Conservation (phyloP, 2,888 invertebrate species). For the Dynastes hyllus region DNA sequence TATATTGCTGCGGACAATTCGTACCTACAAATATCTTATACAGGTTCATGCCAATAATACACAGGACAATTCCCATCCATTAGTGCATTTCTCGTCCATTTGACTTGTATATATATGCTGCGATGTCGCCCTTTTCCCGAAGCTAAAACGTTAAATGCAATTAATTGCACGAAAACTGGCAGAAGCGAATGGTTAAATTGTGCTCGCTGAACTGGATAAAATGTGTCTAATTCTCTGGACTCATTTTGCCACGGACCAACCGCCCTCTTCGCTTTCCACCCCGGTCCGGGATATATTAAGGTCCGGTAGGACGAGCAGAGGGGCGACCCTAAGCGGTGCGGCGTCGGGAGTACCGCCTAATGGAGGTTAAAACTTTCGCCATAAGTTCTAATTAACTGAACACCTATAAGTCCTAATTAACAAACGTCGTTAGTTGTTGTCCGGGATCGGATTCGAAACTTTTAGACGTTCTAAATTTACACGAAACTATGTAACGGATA, state of each 20-base stretch:
- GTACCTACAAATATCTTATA: too few species aligned
- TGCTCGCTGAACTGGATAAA: slow-evolving; percentile 39
- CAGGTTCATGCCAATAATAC: neutral
- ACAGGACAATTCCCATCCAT: neutral
- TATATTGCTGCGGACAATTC: too few species aligned
- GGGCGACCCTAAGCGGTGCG: neutral
- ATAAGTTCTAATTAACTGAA: slow-evolving; percentile 46
- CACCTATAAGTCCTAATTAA: slow-evolving; percentile 46
- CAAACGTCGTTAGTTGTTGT: slow-evolving; percentile 34
- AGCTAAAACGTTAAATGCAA: slow-evolving; percentile 25
- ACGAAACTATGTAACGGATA: neutral
- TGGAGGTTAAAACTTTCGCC: slow-evolving; percentile 43
- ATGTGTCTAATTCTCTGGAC: slow-evolving; percentile 38
- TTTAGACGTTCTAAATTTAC: slow-evolving; percentile 1
- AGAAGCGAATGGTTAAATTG: slow-evolving; percentile 33
- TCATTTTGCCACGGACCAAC: slow-evolving; percentile 18
- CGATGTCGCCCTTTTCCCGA: neutral
- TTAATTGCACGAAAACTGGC: slow-evolving; percentile 35
- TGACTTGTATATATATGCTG: slow-evolving; percentile 10
- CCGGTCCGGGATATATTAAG: neutral
- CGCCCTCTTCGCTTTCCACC: neutral
- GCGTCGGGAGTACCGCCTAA: slow-evolving; percentile 13
- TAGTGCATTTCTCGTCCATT: slow-evolving; percentile 31
- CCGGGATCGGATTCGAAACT: slow-evolving; percentile 33
- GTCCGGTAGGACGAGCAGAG: slow-evolving; percentile 17